These are phyloP conservation scores for Drosophila nikananu DNA, from an alignment of 1,140 invertebrate species.

Conservation along the genomic window DNA sequence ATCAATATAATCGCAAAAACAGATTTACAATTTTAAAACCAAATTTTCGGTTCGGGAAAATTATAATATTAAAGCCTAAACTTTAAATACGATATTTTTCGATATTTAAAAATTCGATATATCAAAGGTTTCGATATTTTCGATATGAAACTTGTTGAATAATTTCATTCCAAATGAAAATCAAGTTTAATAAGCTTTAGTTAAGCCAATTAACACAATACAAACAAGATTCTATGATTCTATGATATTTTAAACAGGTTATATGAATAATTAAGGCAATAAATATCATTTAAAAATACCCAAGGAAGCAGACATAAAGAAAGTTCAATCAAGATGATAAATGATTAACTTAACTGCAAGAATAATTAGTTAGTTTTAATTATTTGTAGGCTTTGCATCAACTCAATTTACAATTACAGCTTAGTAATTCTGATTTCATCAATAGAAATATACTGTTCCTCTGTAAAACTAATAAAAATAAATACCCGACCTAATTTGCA, in stretches of 20 bases:
- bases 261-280: neutral
- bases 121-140: too few species aligned
- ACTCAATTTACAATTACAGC: neutral
- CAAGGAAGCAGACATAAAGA: neutral
- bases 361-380: neutral
- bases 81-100: too few species aligned
- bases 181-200: neutral
- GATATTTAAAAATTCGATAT: too few species aligned
- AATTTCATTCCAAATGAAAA: neutral
- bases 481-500: neutral
- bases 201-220: slow-evolving; percentile 7
- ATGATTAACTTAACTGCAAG: neutral
- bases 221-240: neutral
- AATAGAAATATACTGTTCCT: neutral
- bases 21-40: too few species aligned
- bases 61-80: too few species aligned
- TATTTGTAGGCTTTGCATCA: neutral
- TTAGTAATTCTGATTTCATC: neutral
- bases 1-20: too few species aligned
- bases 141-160: too few species aligned
- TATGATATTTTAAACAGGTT: neutral
- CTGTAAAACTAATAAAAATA: neutral
- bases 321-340: neutral
- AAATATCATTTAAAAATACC: neutral
- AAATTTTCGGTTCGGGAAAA: too few species aligned